These are phyloP conservation scores for Mystacornis crossleyi DNA, from an alignment of 2,113 vertebrate genomes.

Conservation along the genomic window DNA sequence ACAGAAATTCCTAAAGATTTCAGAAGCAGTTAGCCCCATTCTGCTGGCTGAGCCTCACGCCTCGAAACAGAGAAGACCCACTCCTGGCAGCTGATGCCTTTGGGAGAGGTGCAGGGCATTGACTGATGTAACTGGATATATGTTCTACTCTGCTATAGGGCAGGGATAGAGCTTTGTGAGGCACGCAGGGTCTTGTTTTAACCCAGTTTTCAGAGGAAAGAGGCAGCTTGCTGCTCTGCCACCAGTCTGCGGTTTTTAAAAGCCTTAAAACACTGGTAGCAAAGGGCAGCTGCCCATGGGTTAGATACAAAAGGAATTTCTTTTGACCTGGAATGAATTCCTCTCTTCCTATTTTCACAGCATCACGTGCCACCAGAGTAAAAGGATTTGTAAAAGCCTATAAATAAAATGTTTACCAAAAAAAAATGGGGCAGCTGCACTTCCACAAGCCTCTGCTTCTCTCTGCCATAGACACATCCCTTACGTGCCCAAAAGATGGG, in stretches of 20 bases:
- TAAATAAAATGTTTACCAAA: not conserved
- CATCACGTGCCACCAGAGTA: not conserved
- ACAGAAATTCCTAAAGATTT: not conserved
- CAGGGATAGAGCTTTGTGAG: not conserved
- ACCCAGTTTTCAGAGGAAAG: not conserved
- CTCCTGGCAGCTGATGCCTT: not conserved
- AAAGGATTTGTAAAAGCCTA: not conserved
- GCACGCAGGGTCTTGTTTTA: not conserved
- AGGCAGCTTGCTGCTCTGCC: not conserved
- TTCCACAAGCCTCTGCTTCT: not conserved
- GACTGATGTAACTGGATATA: not conserved
- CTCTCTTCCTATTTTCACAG: not conserved
- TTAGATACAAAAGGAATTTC: not conserved
- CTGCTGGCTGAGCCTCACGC: not conserved
- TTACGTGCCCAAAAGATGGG: not conserved
- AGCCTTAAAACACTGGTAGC: not conserved
- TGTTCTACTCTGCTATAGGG: not conserved
- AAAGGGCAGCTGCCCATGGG: not conserved
- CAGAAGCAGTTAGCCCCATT: not conserved
- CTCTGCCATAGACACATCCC: not conserved
- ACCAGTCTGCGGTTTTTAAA: not conserved
- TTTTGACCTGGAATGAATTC: not conserved
- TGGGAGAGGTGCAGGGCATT: not conserved
- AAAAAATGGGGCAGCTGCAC: not conserved
- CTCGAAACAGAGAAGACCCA: not conserved